phyloP scores from a whole-genome alignment of 2,797 vertebrate genomes.

The Dicrostonyx torquatus region DNA sequence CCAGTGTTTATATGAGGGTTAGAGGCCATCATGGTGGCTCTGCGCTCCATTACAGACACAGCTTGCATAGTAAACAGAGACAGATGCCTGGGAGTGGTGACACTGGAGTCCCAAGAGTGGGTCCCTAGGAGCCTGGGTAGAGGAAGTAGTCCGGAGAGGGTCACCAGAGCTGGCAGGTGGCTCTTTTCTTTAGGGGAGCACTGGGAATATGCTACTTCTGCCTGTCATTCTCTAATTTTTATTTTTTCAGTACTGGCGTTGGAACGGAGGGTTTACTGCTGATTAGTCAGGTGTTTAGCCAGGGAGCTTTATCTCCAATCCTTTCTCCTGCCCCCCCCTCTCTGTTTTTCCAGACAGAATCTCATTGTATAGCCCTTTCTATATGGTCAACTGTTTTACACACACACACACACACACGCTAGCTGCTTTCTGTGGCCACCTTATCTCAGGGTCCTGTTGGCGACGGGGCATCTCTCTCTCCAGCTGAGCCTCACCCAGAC shows the following conservation, averaged over 20 bases:
- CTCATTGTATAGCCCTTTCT: neutral
- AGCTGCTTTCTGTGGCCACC: neutral
- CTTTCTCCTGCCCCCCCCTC: neutral
- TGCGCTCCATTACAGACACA: neutral
- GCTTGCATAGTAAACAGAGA: neutral
- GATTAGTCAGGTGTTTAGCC: neutral
- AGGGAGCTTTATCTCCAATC: neutral
- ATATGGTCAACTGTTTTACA: neutral
- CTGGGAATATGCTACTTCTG: too few relatives aligned
- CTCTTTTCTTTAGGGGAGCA: neutral
- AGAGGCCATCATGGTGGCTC: accelerated
- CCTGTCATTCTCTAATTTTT: neutral
- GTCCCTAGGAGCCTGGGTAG: neutral
- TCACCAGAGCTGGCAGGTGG: neutral
- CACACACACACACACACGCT: neutral
- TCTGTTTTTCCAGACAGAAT: neutral
- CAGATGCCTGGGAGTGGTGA: accelerated
- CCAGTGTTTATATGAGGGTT: neutral
- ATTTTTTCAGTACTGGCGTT: neutral
- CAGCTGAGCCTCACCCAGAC: neutral
- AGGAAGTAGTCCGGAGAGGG: neutral
- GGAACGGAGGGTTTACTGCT: neutral
- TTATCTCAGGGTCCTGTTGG: neutral
- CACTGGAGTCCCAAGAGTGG: too few relatives aligned
- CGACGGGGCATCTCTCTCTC: neutral